A percentile compares a stretch with the other conserved stretches of the same genome.
Conservation (phyloP, 2,888 invertebrate species). For the Drosophila birchii region DNA sequence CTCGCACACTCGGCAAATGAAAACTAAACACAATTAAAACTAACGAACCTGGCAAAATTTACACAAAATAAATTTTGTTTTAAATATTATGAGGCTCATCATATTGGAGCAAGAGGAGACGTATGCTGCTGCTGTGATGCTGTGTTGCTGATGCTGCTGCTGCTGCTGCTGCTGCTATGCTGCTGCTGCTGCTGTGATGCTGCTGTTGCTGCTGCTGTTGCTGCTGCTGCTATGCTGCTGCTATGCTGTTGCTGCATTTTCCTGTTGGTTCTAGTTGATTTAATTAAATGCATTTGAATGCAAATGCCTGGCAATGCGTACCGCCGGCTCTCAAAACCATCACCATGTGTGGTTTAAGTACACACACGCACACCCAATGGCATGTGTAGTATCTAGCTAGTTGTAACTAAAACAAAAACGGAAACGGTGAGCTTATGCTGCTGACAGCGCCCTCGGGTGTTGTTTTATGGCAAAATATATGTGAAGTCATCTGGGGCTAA, state of each 20-base stretch:
- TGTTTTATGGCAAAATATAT: slow-evolving; percentile 71
- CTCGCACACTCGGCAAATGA: slow-evolving; percentile 53
- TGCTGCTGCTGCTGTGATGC: slow-evolving; percentile 3
- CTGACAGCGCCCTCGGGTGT: slow-evolving; percentile 75
- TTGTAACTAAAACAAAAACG: slow-evolving; percentile 72
- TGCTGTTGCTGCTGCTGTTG: slow-evolving; percentile 47
- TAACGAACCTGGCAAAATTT: slow-evolving; percentile 81
- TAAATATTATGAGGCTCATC: slow-evolving; percentile 73
- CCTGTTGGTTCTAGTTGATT: slow-evolving; percentile 78
- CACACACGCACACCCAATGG: slow-evolving; percentile 7
- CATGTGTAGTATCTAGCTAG: slow-evolving; percentile 46
- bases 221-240: slow-evolving; percentile 1
- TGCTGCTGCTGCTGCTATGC: slow-evolving; percentile 49
- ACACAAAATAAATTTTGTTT: slow-evolving; percentile 78
- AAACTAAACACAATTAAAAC: slow-evolving; percentile 80
- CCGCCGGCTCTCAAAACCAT: slow-evolving; percentile 58
- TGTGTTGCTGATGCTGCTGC: background rate
- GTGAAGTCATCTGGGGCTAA: slow-evolving; percentile 43
- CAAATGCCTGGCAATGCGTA: slow-evolving; percentile 71
- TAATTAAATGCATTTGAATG: slow-evolving; percentile 82
- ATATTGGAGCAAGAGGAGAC: slow-evolving; percentile 42
- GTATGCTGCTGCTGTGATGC: slow-evolving; percentile 7
- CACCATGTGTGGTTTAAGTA: slow-evolving; percentile 63
- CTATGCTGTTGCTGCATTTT: slow-evolving; percentile 59
- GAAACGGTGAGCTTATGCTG: slow-evolving; percentile 71